A percentile compares a stretch with the other conserved stretches of the same genome.
phyloP scores from a whole-genome alignment of 2,888 invertebrate genomes.

The Allolobophora icterica region DNA sequence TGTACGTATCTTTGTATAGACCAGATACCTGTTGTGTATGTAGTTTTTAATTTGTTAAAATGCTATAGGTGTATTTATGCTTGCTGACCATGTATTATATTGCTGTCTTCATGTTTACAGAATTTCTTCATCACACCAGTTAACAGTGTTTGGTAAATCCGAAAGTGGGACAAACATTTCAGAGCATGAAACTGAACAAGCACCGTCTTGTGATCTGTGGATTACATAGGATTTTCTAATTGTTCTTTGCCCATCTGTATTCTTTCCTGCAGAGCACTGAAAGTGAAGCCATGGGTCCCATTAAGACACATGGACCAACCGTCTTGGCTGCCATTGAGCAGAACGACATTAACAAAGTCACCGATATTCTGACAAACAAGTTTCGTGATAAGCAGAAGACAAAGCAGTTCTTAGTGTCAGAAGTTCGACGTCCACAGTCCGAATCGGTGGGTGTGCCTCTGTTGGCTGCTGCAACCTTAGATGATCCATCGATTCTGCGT shows the following conservation, averaged over 20 bases:
- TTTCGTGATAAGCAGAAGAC: slow-evolving; percentile 44
- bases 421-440: slow-evolving; percentile 43
- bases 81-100: too few species aligned
- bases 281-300: not conserved
- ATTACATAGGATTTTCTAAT: not conserved
- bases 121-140: not conserved
- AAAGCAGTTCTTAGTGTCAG: slow-evolving; percentile 42
- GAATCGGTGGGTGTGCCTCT: slow-evolving; percentile 47
- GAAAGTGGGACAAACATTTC: not conserved
- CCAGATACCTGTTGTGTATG: too few species aligned
- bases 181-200: not conserved
- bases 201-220: not conserved
- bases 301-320: slow-evolving; percentile 47
- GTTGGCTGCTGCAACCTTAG: slow-evolving; percentile 45
- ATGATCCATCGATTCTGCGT: slow-evolving; percentile 46
- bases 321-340: slow-evolving; percentile 47
- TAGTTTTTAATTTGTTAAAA: not conserved
- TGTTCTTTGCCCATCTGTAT: not conserved
- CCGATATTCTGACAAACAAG: slow-evolving; percentile 44
- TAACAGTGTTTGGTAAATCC: not conserved
- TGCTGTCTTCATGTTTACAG: not conserved
- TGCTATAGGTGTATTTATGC: not conserved
- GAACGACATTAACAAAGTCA: slow-evolving; percentile 46
- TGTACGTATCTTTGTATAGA: too few species aligned
- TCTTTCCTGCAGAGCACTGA: not conserved